Conservation (phyloP, 2,888 invertebrate species). For the Xanthorhoe designata region DNA sequence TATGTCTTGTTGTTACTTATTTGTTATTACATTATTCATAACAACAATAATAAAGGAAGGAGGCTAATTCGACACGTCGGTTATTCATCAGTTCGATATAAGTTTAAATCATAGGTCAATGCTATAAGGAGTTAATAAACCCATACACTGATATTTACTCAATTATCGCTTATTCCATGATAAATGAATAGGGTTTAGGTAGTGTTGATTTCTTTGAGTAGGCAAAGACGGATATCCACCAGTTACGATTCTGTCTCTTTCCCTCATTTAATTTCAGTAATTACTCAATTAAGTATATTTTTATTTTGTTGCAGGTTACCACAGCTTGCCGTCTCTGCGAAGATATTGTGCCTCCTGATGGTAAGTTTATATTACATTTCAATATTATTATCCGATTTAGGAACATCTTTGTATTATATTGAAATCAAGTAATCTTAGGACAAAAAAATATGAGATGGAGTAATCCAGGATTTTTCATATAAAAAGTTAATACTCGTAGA, state of each 20-base stretch:
- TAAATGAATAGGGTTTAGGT: no score
- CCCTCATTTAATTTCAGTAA: background rate
- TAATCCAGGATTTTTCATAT: no score
- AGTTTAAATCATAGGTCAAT: conserved; percentile 12
- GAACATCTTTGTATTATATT: no score
- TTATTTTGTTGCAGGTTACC: conserved; percentile 90
- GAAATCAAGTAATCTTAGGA: no score
- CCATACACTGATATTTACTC: background rate
- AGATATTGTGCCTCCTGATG: conserved; percentile 96
- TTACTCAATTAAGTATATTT: background rate
- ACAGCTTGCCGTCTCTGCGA: conserved; percentile 96
- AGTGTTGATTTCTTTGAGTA: no score
- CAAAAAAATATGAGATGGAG: no score
- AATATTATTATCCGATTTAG: no score
- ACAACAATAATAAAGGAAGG: background rate
- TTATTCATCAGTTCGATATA: conserved; percentile 9
- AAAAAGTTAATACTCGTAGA: no score
- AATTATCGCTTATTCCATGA: background rate
- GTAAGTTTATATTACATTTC: conserved; percentile 80
- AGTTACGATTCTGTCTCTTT: no score
- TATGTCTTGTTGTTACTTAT: background rate
- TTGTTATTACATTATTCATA: background rate
- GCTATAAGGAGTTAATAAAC: conserved; percentile 1
- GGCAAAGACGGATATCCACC: no score
- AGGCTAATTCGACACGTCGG: background rate